Evolutionary conservation across 2,113 vertebrate species (phyloP).

Genomic region (Bufo gargarizans): DNA sequence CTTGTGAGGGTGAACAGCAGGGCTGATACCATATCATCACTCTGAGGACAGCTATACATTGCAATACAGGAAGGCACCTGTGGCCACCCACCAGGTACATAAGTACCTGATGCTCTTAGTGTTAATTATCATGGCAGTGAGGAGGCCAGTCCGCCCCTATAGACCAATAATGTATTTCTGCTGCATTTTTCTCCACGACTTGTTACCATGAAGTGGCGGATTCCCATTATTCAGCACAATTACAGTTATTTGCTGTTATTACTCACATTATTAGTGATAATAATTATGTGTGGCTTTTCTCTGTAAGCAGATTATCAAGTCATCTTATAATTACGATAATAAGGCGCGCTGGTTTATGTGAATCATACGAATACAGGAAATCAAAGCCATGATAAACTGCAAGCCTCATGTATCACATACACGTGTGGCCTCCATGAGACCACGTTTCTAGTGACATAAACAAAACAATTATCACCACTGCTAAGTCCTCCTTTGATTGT

Average conservation of each 20-base stretch:
- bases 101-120: too few relatives aligned
- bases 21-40: too few relatives aligned
- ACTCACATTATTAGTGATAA: background rate
- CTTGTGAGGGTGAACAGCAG: too few relatives aligned
- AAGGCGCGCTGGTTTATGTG: background rate
- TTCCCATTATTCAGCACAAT: background rate
- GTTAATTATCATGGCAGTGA: too few relatives aligned
- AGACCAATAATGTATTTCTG: too few relatives aligned
- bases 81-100: too few relatives aligned
- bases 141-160: too few relatives aligned
- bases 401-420: too few relatives aligned
- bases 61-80: too few relatives aligned
- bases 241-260: background rate
- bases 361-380: background rate
- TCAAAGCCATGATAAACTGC: background rate
- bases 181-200: background rate
- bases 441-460: background rate
- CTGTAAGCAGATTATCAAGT: background rate
- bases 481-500: too few relatives aligned
- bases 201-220: background rate
- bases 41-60: too few relatives aligned
- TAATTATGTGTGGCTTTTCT: background rate
- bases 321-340: background rate
- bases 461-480: background rate
- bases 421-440: too few relatives aligned